Percentiles rank a stretch among this genome's conserved stretches.
These are phyloP conservation scores for Anas acuta DNA, from an alignment of 2,797 vertebrate species.

Conservation along the genomic window DNA sequence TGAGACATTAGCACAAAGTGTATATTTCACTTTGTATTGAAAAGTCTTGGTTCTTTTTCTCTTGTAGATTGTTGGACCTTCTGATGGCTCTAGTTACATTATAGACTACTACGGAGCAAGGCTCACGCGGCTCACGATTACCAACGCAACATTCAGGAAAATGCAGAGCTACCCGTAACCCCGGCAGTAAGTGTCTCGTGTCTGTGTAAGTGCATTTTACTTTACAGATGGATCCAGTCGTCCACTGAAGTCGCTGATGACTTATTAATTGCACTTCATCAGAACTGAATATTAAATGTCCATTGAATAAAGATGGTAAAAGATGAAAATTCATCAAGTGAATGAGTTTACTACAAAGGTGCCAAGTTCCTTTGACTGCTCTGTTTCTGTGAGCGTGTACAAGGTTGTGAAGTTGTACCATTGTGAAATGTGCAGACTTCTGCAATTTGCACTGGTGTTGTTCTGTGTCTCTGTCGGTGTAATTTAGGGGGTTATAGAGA, in stretches of 20 bases:
- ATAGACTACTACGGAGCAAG: conserved; percentile 97
- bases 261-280: not conserved
- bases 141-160: conserved; percentile 93
- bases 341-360: not conserved
- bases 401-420: not conserved
- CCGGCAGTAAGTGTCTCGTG: conserved; percentile 2
- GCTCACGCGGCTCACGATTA: conserved; percentile 89
- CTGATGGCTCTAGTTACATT: conserved; percentile 95
- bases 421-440: not conserved
- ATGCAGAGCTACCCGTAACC: conserved; percentile 88
- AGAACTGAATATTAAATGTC: not conserved
- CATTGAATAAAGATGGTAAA: not conserved
- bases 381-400: not conserved
- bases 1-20: conserved; percentile 66
- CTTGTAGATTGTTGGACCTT: conserved; percentile 93
- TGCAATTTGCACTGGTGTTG: not conserved
- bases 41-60: conserved; percentile 48
- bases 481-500: not conserved
- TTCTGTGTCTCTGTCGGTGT: not conserved
- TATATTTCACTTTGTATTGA: conserved; percentile 57
- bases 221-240: not conserved
- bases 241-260: not conserved
- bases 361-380: not conserved
- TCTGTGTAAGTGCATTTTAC: not conserved
- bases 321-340: not conserved